A percentile compares a stretch with the other conserved stretches of the same genome.
Evolutionary conservation across 1,140 invertebrate species (phyloP).

Genomic region (Linepithema humile): DNA sequence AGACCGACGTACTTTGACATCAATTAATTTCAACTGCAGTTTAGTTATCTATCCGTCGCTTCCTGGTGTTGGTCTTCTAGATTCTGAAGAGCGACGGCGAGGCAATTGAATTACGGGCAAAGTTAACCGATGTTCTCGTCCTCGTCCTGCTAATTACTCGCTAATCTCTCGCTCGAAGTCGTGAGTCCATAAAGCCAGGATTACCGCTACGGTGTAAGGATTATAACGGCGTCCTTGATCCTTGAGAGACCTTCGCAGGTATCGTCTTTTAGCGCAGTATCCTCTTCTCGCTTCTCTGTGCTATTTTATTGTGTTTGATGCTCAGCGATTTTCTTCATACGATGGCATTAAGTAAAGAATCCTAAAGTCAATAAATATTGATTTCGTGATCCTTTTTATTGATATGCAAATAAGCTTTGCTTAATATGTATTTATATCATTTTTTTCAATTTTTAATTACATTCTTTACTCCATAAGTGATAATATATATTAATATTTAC

Average conservation of each 20-base stretch:
- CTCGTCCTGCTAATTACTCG: slow-evolving; percentile 62
- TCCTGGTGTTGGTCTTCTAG: neutral
- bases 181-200: slow-evolving; percentile 58
- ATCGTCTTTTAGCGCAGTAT: neutral
- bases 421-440: too few relatives aligned
- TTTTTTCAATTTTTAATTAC: too few relatives aligned
- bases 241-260: slow-evolving; percentile 17
- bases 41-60: neutral
- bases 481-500: too few relatives aligned
- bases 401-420: too few relatives aligned
- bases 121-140: slow-evolving; percentile 40
- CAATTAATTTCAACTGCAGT: neutral
- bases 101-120: slow-evolving; percentile 4
- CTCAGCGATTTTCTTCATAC: neutral
- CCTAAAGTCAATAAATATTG: neutral
- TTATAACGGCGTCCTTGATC: slow-evolving; percentile 63
- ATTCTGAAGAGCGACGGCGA: neutral
- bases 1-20: neutral
- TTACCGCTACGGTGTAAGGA: slow-evolving; percentile 53
- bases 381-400: neutral
- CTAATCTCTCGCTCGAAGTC: slow-evolving; percentile 57
- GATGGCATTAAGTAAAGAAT: neutral
- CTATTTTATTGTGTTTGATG: neutral
- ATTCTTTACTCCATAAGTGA: too few relatives aligned
- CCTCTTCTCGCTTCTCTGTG: neutral